phyloP scores from a whole-genome alignment of 2,113 vertebrate genomes.

The Mionectes macconnelli region DNA sequence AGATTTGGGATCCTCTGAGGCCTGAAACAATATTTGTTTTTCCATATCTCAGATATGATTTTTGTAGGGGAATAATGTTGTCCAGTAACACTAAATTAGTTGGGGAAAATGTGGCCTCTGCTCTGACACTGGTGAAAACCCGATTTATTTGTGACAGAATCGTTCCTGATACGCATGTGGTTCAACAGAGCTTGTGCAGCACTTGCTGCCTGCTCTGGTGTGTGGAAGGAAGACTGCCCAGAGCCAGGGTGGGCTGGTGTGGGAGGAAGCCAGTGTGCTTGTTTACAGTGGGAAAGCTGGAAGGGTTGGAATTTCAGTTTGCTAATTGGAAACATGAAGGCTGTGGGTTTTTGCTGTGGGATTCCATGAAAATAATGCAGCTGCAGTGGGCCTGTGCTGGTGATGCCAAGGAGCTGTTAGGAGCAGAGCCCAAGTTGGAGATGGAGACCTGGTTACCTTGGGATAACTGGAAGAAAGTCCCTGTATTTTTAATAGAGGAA shows the following conservation, averaged over 20 bases:
- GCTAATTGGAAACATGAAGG: background rate
- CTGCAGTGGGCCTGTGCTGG: background rate
- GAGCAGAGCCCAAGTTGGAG: background rate
- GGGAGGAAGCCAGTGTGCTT: background rate
- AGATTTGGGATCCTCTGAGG: background rate
- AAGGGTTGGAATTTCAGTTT: background rate
- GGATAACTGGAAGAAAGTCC: background rate
- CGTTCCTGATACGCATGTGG: rapidly evolving
- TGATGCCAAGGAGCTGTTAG: background rate
- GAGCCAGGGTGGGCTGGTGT: rapidly evolving
- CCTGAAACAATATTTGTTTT: background rate
- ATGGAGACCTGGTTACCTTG: background rate
- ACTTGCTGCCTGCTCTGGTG: rapidly evolving
- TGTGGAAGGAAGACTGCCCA: background rate
- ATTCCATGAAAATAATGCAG: background rate
- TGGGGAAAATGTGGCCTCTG: background rate
- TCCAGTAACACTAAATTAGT: background rate
- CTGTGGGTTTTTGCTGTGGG: background rate
- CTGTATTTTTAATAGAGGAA: background rate
- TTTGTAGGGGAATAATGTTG: background rate
- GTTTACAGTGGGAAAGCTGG: background rate
- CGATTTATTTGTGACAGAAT: background rate
- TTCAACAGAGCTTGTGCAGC: background rate
- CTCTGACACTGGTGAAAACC: background rate
- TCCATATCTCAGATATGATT: background rate